These are phyloP conservation scores for Oenanthe melanoleuca DNA, from an alignment of 2,113 vertebrate species.

Conservation along the genomic window DNA sequence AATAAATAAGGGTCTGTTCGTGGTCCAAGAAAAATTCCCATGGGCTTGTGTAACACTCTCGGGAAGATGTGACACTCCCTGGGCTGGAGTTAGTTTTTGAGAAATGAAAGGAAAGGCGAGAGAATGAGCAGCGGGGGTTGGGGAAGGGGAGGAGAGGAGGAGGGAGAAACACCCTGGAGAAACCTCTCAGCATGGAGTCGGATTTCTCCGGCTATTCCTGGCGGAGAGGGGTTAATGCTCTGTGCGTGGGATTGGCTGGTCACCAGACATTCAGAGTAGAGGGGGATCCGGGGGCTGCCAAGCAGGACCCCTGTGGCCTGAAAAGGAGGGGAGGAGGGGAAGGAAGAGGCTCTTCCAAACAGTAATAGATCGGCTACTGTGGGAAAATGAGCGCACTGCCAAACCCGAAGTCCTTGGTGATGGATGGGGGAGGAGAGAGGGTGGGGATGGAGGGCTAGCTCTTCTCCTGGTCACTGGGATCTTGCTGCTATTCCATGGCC, in stretches of 20 bases:
- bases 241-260: conserved; percentile 60
- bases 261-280: conserved; percentile 55
- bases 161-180: conserved; percentile 1
- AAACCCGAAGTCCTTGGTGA: conserved; percentile 60
- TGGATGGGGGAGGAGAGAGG: conserved; percentile 28
- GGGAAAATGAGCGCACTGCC: conserved; percentile 65
- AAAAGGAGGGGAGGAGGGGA: conserved; percentile 49
- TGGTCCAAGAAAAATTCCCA: conserved; percentile 55
- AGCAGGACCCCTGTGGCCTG: conserved; percentile 65
- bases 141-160: background rate
- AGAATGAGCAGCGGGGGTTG: background rate
- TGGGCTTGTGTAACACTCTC: background rate
- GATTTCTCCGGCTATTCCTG: conserved; percentile 9
- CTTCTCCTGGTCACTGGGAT: background rate
- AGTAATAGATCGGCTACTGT: conserved; percentile 69
- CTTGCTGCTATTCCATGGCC: background rate
- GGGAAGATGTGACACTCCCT: background rate
- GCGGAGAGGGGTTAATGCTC: conserved; percentile 40
- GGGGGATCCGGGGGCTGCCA: conserved; percentile 52
- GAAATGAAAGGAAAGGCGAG: background rate
- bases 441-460: background rate
- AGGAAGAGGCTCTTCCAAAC: conserved; percentile 47
- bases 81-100: conserved; percentile 13
- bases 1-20: conserved; percentile 64
- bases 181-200: conserved; percentile 38